Conservation (phyloP, 1,140 invertebrate species). For the Scaptomyza montana region DNA sequence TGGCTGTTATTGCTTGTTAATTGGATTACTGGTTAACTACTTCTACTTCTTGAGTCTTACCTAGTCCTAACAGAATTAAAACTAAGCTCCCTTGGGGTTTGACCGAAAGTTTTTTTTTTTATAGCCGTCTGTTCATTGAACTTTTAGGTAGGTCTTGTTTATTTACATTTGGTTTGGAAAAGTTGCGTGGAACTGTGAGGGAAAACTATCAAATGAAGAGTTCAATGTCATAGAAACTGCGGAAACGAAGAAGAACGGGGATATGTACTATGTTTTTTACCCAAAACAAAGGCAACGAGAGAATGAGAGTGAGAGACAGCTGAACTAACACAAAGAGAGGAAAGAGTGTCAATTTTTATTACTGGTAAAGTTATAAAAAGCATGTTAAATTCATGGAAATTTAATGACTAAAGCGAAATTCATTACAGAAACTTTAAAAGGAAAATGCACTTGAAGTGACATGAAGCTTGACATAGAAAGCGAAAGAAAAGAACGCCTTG, state of each 20-base stretch:
- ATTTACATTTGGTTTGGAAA: not conserved
- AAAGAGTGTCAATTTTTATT: not conserved
- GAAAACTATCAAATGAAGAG: slow-evolving; percentile 3
- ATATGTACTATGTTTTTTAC: slow-evolving; percentile 15
- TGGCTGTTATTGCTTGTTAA: slow-evolving; percentile 12
- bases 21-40: slow-evolving; percentile 5
- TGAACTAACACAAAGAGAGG: slow-evolving; percentile 10
- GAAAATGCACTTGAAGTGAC: slow-evolving; percentile 34
- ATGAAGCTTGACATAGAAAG: slow-evolving; percentile 60
- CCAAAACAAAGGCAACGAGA: slow-evolving; percentile 52
- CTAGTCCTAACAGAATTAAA: not conserved
- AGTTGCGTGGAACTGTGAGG: not conserved
- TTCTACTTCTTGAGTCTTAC: not conserved
- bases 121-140: slow-evolving; percentile 4
- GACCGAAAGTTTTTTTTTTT: not conserved
- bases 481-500: slow-evolving; percentile 13
- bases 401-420: slow-evolving; percentile 40
- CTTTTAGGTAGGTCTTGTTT: not conserved
- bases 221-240: slow-evolving; percentile 34
- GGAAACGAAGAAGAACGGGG: slow-evolving; percentile 25
- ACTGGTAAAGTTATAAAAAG: slow-evolving; percentile 42
- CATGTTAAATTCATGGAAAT: slow-evolving; percentile 41
- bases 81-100: not conserved
- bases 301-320: not conserved
- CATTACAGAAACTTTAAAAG: slow-evolving; percentile 14